Percentiles rank a stretch among this genome's conserved stretches.
These are phyloP conservation scores for Leptoclinus maculatus DNA, from an alignment of 2,797 vertebrate genomes.

Conservation along the genomic window DNA sequence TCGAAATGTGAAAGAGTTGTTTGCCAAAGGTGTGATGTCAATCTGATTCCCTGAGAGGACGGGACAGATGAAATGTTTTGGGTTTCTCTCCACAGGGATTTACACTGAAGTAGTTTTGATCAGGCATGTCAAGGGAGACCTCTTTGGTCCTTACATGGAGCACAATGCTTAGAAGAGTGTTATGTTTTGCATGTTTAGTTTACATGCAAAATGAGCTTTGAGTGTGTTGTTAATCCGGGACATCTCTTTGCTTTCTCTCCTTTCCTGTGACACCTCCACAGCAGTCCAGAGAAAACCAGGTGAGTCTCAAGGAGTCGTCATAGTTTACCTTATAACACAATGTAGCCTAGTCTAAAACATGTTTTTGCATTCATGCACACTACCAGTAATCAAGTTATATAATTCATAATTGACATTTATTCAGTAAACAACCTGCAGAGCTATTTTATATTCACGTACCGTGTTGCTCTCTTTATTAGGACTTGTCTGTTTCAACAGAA, in stretches of 20 bases:
- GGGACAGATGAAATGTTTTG: constrained; percentile 87
- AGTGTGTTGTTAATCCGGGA: constrained; percentile 87
- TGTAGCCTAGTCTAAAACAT: not conserved
- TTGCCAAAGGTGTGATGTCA: constrained; percentile 48
- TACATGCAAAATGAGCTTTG: constrained; percentile 89
- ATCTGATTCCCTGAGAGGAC: constrained; percentile 87
- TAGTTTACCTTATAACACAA: not conserved
- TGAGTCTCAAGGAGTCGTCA: constrained; percentile 82
- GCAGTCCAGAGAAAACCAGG: constrained; percentile 94
- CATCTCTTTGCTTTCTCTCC: constrained; percentile 77
- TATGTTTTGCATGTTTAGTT: constrained; percentile 91
- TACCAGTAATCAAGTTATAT: not conserved
- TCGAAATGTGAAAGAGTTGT: constrained; percentile 70
- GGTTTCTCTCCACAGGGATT: constrained; percentile 77
- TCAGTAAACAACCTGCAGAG: constrained; percentile 40
- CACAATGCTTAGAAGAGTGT: constrained; percentile 63
- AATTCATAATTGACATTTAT: constrained; percentile 36
- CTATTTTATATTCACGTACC: constrained; percentile 47
- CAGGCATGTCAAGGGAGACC: constrained; percentile 81
- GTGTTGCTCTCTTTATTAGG: constrained; percentile 26
- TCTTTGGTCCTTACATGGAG: constrained; percentile 88
- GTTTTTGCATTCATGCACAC: constrained; percentile 13
- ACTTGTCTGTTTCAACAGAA: constrained; percentile 57
- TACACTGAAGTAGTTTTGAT: constrained; percentile 48
- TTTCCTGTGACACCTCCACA: constrained; percentile 79